These are phyloP conservation scores for Gnathonemus echidnorhynchus DNA, from an alignment of 2,113 vertebrate genomes.

Conservation along the genomic window DNA sequence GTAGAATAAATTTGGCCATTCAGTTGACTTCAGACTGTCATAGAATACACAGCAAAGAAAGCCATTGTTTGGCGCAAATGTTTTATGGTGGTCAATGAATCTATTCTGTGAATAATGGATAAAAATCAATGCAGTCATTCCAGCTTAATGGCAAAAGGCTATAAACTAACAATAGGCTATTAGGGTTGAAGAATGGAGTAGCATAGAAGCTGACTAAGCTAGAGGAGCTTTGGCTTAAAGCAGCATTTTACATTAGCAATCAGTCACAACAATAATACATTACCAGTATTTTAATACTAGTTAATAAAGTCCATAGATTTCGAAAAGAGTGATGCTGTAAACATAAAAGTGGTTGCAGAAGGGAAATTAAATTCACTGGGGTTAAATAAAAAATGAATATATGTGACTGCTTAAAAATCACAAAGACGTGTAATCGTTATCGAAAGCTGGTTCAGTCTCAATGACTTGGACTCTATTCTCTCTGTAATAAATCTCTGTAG, in stretches of 20 bases:
- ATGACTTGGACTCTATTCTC: background rate
- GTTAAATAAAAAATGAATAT: background rate
- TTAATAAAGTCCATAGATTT: background rate
- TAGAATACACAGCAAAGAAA: background rate
- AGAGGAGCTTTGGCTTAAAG: background rate
- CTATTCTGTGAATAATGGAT: background rate
- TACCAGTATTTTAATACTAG: background rate
- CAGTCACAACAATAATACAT: background rate
- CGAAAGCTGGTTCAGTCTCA: background rate
- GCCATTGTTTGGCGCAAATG: background rate
- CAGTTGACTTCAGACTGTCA: background rate
- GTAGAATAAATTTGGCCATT: background rate
- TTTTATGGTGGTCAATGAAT: background rate
- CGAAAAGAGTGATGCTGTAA: background rate
- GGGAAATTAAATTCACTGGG: background rate
- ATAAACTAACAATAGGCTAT: background rate
- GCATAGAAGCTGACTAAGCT: background rate
- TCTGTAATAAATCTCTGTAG: background rate
- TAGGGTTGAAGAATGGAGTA: background rate
- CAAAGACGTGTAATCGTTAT: background rate
- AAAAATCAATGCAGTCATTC: background rate
- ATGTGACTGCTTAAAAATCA: background rate
- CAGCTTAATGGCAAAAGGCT: background rate
- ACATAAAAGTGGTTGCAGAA: background rate
- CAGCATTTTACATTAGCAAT: background rate